Percentiles rank a stretch among this genome's conserved stretches.
phyloP scores from a whole-genome alignment of 2,113 vertebrate species.

The Spea bombifrons region DNA sequence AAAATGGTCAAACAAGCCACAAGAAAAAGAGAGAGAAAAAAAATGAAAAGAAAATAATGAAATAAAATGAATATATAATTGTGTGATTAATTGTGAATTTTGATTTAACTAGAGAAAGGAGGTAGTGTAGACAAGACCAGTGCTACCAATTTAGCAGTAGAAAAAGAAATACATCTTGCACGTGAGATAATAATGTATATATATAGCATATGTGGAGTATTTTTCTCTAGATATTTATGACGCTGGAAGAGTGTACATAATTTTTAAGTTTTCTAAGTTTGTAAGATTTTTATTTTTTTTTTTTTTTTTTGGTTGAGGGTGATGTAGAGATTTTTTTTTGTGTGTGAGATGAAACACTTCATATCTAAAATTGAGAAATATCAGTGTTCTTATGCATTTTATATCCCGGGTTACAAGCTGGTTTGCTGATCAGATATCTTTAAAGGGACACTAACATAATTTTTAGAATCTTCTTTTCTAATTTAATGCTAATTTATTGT shows the following conservation, averaged over 20 bases:
- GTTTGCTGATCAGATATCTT: too few relatives aligned
- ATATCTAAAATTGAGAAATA: neutral
- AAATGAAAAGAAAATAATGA: neutral
- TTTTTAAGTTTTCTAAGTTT: neutral
- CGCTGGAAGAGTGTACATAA: slow-evolving; percentile 12
- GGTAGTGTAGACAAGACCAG: slow-evolving; percentile 21
- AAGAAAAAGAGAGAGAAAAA: too few relatives aligned
- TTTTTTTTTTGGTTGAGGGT: neutral
- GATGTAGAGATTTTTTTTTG: slow-evolving; percentile 4
- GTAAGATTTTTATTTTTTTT: neutral
- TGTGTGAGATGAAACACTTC: neutral
- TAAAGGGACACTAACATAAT: too few relatives aligned
- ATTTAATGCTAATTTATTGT: too few relatives aligned
- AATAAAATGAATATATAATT: neutral
- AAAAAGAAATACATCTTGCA: neutral
- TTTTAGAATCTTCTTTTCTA: too few relatives aligned
- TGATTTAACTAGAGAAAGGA: neutral
- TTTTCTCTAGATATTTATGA: slow-evolving; percentile 39
- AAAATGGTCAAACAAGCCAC: too few relatives aligned
- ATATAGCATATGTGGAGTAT: slow-evolving; percentile 31
- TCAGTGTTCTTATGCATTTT: neutral
- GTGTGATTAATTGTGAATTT: slow-evolving; percentile 8
- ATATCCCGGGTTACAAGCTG: slow-evolving; percentile 24
- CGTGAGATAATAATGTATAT: slow-evolving; percentile 37
- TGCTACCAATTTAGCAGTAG: too few relatives aligned